These are phyloP conservation scores for Hypomecis atomaria DNA, from an alignment of 2,888 invertebrate genomes.

Conservation along the genomic window DNA sequence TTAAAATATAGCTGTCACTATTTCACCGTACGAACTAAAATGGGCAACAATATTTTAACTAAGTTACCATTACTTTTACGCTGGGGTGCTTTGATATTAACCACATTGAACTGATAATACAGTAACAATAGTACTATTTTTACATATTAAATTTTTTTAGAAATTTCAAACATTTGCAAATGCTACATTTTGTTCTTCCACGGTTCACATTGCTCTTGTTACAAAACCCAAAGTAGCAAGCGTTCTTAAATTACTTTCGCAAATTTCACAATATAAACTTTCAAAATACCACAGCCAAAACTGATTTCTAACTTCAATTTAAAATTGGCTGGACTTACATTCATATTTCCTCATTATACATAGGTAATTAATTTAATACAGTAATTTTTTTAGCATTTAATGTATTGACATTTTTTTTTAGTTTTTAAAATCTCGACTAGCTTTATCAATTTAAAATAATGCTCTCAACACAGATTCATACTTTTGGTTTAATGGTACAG, in stretches of 20 bases:
- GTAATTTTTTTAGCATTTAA: constrained; percentile 35
- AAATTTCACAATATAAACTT: constrained; percentile 18
- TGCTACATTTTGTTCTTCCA: too few relatives aligned
- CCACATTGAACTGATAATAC: too few relatives aligned
- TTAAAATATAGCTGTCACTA: too few relatives aligned
- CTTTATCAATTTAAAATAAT: constrained; percentile 22
- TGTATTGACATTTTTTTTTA: constrained; percentile 40
- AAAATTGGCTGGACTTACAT: constrained; percentile 12
- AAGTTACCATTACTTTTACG: too few relatives aligned
- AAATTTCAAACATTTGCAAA: background rate
- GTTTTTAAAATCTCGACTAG: constrained; percentile 37
- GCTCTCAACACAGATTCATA: constrained; percentile 15
- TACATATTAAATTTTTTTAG: background rate
- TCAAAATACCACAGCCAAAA: constrained; percentile 17
- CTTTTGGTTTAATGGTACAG: constrained; percentile 24
- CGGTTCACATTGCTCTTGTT: constrained; percentile 4
- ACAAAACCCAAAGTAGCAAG: constrained; percentile 13
- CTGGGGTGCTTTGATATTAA: too few relatives aligned
- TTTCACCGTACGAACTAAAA: too few relatives aligned
- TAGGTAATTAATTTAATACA: constrained; percentile 24
- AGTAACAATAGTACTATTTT: too few relatives aligned
- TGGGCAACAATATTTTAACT: too few relatives aligned
- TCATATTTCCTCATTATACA: constrained; percentile 13
- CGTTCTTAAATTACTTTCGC: constrained; percentile 20
- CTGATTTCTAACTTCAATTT: constrained; percentile 11